Evolutionary conservation across 2,888 invertebrate genomes (phyloP), one percentile per base, ranked within the genome.

Genomic region (Rambutsinella grinnellia): DNA sequence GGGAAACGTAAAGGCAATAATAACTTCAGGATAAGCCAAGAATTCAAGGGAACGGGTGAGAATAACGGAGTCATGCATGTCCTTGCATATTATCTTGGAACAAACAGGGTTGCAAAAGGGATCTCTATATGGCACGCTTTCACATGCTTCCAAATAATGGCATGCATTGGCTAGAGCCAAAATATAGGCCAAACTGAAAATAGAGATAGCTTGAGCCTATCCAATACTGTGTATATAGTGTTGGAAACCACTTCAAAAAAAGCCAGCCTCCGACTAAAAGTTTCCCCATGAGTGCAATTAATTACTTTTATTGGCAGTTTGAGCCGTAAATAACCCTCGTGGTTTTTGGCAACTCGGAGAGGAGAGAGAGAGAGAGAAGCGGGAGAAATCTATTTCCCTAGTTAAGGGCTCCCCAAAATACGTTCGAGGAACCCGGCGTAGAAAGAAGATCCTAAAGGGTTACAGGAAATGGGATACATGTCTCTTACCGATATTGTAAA

Each of bases 291-390:
- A 74, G 80, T 74, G 74, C 74, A 78, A 80, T 80, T 80, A 80
- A 80, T 80, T 80, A 80, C 80, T 78, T 79, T 80, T 80, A 80
- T 80, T 80, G 80, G 78, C 80, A 80, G 78, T 72, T 76, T 69
- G 66, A 72, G 72, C 80, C 80, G 78, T 80, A 80, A 80, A 80
- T 80, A 80, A 80, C 80, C 76, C 75, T 76, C 75, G 75, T 79
- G 75, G 75, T 79, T 75, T 78, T 74, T 74, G 75, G 75, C 56
- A 78, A 75, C 56, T 69, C 67, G 60, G 63, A 57, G 70, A 44
- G 57, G 54, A 21, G 5, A n/a, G 51, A 51, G 23, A 8, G 19
- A 23, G 24, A 23, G 44, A 8, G 21, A 26, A 47, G 46, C 44
- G 46, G 27, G 21, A 46, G 44, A n/a, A n/a, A n/a, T n/a, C n/a